Conservation (phyloP, 2,888 invertebrate species). For the Scaptomyza reducta region DNA sequence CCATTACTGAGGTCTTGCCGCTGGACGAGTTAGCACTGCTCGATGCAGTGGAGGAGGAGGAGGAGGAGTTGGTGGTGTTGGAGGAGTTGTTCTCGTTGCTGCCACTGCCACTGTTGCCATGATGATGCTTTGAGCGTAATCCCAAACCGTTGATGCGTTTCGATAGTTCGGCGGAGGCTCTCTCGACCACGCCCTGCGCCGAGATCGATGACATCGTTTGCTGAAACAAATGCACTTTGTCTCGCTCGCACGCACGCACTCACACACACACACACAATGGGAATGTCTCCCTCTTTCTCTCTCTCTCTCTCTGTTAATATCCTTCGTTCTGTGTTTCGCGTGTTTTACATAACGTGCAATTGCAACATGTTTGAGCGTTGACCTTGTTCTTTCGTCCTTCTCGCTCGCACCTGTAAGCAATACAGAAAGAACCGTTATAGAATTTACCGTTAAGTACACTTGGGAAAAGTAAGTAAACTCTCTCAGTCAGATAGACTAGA, state of each 20-base stretch:
- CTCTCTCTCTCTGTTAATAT: slow-evolving; percentile 3
- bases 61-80: slow-evolving; percentile 79
- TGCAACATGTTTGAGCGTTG: slow-evolving; percentile 38
- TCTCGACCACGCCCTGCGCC: slow-evolving; percentile 95
- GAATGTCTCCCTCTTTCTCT: slow-evolving; percentile 9
- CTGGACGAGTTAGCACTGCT: slow-evolving; percentile 40
- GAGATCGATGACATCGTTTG: slow-evolving; percentile 91
- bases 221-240: slow-evolving; percentile 83
- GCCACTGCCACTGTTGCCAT: slow-evolving; percentile 69
- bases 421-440: slow-evolving; percentile 22
- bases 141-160: slow-evolving; percentile 94
- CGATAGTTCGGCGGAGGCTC: slow-evolving; percentile 94
- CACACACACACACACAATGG: slow-evolving; percentile 3
- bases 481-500: no score
- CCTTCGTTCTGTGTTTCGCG: slow-evolving; percentile 3
- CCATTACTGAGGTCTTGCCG: slow-evolving; percentile 90
- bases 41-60: slow-evolving; percentile 73
- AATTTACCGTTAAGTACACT: slow-evolving; percentile 28
- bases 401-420: slow-evolving; percentile 38
- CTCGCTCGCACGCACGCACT: slow-evolving; percentile 35
- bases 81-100: slow-evolving; percentile 48
- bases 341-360: slow-evolving; percentile 34
- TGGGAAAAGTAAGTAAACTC: background rate
- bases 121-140: slow-evolving; percentile 87
- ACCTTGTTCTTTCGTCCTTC: slow-evolving; percentile 45